Evolutionary conservation across 2,797 vertebrate species (phyloP).

Genomic region (Gambelia wislizenii): DNA sequence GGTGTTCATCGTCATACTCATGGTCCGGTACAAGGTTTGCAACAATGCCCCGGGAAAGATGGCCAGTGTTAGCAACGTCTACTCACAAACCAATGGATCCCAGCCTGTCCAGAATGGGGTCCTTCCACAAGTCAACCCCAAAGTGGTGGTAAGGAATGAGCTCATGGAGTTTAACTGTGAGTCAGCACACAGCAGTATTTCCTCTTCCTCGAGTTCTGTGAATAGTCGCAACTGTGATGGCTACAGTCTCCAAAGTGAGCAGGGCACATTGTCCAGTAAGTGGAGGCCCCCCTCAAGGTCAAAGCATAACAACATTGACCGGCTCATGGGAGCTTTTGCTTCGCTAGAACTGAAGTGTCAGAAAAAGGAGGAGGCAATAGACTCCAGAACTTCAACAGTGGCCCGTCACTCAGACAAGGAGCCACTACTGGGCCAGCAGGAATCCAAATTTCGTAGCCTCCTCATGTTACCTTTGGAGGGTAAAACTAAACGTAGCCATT

Average conservation of each 20-base stretch:
- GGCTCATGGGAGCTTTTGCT: constrained; percentile 93
- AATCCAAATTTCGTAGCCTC: constrained; percentile 90
- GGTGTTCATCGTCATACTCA: constrained; percentile 96
- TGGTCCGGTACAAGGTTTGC: constrained; percentile 97
- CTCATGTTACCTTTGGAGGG: constrained; percentile 90
- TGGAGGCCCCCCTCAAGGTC: constrained; percentile 87
- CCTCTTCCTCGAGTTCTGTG: constrained; percentile 91
- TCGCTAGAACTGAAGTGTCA: constrained; percentile 92
- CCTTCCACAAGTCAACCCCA: constrained; percentile 87
- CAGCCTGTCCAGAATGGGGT: constrained; percentile 83
- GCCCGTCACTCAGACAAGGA: constrained; percentile 89
- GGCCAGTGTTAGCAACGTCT: constrained; percentile 88
- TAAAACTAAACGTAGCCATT: constrained; percentile 96
- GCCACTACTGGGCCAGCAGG: constrained; percentile 89
- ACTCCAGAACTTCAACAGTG: constrained; percentile 83
- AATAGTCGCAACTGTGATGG: constrained; percentile 84
- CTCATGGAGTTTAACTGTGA: constrained; percentile 88
- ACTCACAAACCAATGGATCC: constrained; percentile 94
- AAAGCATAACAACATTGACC: constrained; percentile 88
- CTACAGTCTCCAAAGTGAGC: constrained; percentile 84
- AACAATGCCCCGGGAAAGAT: constrained; percentile 86
- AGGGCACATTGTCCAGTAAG: constrained; percentile 87
- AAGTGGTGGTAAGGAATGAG: constrained; percentile 91
- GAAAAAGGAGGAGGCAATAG: constrained; percentile 85
- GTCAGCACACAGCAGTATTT: constrained; percentile 88